Evolutionary conservation across 92 coral and sea anemone species (phyloP), one percentile per base, ranked within the genome.

Genomic region (Zoanthus solanderi): DNA sequence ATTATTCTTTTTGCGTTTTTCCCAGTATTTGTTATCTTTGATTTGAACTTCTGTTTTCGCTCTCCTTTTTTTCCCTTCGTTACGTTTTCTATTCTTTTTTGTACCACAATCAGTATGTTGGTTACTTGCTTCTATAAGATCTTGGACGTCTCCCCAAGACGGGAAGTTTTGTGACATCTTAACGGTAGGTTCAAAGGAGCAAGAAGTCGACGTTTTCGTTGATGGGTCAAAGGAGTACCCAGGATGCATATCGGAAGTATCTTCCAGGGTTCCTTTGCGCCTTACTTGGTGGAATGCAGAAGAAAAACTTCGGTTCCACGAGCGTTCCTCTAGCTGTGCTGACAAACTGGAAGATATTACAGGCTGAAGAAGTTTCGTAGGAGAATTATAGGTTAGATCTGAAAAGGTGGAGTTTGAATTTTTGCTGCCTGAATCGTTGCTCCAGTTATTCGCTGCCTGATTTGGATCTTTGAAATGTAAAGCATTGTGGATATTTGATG

Each of bases 1-100:
- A n/a, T 81, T 81, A 7, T 81, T 81, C 85, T 81, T 81, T 67
- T 81, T 65, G 28, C 85, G 73, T 31, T 44, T 37, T 29, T 81
- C 76, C 85, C 85, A 81, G 45, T 81, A 81, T 23, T 45, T 66
- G 8, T 81, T 75, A 28, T 81, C 85, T 66, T 81, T 81, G 31
- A 81, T 8, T n/a, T 46, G 45, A 81, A 81, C 85, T 65, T 37
- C 23, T 5, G 47, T 66, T 63, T 81, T 81, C 45, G 17, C 23
- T 44, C 44, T 47, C 46, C 85, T 47, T 28, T 14, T 81, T 29
- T 65, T 81, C 17, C 32, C 42, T 45, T 10, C 16, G 29, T 6
- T 56, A 47, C 23, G 4, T 1, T 37, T 6, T 30, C 65, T 46
- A 66, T 17, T 16, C 29, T 66, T 65, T 50, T 81, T 81, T 58